A percentile compares a stretch with the other conserved stretches of the same genome.
phyloP scores from a whole-genome alignment of 2,888 invertebrate genomes.

The Labia minor region DNA sequence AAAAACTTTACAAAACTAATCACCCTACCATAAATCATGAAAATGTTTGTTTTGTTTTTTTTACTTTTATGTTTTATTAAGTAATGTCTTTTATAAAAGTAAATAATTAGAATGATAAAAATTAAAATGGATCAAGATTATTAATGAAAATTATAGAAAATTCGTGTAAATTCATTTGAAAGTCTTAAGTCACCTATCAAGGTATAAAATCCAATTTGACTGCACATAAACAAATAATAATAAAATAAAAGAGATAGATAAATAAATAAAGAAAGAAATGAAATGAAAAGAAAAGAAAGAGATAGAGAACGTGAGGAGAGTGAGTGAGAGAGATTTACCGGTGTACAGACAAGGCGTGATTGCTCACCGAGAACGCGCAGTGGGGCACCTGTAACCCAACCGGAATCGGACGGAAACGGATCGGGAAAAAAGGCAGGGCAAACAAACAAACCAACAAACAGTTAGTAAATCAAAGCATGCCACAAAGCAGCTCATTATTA shows the following conservation, averaged over 20 bases:
- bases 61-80: too few species aligned
- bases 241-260: background rate
- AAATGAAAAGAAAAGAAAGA: background rate
- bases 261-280: background rate
- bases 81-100: too few species aligned
- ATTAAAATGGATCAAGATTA: too few species aligned
- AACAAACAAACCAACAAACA: background rate
- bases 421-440: conserved; percentile 18
- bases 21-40: too few species aligned
- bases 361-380: conserved; percentile 90
- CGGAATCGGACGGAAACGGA: conserved; percentile 18
- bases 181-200: background rate
- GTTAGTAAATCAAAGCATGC: conserved; percentile 17
- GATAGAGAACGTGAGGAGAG: conserved; percentile 13
- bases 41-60: too few species aligned
- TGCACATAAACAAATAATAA: too few species aligned
- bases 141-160: too few species aligned
- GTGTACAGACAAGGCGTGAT: conserved; percentile 91
- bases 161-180: background rate
- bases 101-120: too few species aligned
- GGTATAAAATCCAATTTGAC: background rate
- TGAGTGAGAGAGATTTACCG: conserved; percentile 54
- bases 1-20: too few species aligned
- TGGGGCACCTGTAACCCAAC: conserved; percentile 64
- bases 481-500: background rate